Base-by-base conservation (phyloP, 1,140 invertebrate species). In the Drosophila pachea region DNA sequence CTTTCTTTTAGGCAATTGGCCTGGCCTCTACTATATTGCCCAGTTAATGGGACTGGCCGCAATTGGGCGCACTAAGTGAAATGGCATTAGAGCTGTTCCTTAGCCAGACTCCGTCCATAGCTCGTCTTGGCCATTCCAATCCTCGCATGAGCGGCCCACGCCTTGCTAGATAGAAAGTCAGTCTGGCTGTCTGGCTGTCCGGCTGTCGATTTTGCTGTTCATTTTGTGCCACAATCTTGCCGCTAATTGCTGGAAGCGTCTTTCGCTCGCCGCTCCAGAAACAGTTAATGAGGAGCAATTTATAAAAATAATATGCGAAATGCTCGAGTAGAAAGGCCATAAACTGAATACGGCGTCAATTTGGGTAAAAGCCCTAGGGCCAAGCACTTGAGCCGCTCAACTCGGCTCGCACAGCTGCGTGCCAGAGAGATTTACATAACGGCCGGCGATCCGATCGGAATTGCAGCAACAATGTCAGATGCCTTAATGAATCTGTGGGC, bases 361-460 rank as follows among this genome's bases (percentile, higher is more conserved):
- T 60, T 49, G 47, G 35, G 16, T 49, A 5, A 38, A 7, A 55
- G 61, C 67, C 61, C 67, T 65, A 58, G 40, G 53, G 47, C 52
- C 53, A 45, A 53, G 35, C 40, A 45, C 38, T 33, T n/a, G 31
- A 47, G 55, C 36, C n/a, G 40, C 12, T 14, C 9, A 48, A 29
- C n/a, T 22, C 14, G 4, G 43, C 40, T 45, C 4, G 53, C 52
- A 40, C 33, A 31, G 32, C 14, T 38, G 50, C 36, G 33, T 5
- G 59, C 45, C 59, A 67, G 61, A 78, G 32, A 8, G 6, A 48
- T 70, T 74, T 81, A 82, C 71, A 53, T 83, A 81, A 83, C 32
- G 29, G 31, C 12, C 22, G 32, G 22, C 38, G 8, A 36, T 49
- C 8, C 53, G 31, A 38, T 60, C 38, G 43, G 55, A 60, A 49